phyloP scores from a whole-genome alignment of 2,888 invertebrate genomes.

The Cheilosia grossa region DNA sequence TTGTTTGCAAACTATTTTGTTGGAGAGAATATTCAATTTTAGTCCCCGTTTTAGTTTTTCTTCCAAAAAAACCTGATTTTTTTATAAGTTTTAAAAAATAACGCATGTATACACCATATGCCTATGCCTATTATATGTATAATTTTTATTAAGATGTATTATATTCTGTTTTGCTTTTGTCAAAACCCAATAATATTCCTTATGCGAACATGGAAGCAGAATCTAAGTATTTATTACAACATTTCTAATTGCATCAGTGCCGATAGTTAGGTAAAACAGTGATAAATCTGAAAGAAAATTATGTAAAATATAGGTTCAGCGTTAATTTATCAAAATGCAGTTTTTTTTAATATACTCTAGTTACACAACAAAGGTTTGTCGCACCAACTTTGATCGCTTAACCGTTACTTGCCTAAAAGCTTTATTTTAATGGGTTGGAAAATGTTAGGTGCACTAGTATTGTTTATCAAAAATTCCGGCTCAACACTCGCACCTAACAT shows the following conservation, averaged over 20 bases:
- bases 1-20: conserved; percentile 33
- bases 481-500: no score
- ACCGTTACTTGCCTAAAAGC: no score
- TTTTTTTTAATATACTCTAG: neutral
- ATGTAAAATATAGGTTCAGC: neutral
- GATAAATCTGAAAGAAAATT: conserved; percentile 50
- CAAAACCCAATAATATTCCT: conserved; percentile 42
- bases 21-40: conserved; percentile 36
- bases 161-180: conserved; percentile 14
- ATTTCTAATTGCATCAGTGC: conserved; percentile 61
- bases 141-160: conserved; percentile 18
- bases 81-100: conserved; percentile 30
- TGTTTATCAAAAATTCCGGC: no score
- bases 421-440: no score
- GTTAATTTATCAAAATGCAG: neutral
- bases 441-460: no score
- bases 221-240: conserved; percentile 43
- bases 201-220: conserved; percentile 62
- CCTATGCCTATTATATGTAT: conserved; percentile 5
- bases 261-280: conserved; percentile 45
- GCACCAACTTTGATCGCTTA: no score
- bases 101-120: conserved; percentile 1
- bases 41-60: conserved; percentile 33
- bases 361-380: no score
- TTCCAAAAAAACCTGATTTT: conserved; percentile 51